Evolutionary conservation across 2,888 invertebrate species (phyloP).

Genomic region (Herminia tarsipennalis): DNA sequence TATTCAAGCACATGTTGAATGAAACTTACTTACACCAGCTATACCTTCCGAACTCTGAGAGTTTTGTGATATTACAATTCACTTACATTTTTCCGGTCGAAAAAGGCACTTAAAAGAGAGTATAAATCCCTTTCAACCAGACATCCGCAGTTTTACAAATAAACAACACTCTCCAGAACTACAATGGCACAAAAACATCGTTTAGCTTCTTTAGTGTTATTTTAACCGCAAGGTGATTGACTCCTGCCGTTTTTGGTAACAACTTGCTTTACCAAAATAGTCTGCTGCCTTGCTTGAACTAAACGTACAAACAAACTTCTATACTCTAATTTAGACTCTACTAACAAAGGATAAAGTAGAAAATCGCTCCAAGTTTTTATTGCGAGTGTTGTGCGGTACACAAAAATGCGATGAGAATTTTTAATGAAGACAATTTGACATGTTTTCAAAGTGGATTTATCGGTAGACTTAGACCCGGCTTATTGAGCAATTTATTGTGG

Average conservation of each 20-base stretch:
- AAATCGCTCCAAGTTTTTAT: neutral
- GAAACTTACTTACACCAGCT: too few relatives aligned
- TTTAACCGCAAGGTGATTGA: constrained; percentile 61
- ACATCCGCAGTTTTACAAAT: constrained; percentile 13
- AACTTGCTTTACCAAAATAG: constrained; percentile 50
- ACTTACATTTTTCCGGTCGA: too few relatives aligned
- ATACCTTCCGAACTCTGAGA: too few relatives aligned
- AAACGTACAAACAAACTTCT: constrained; percentile 14
- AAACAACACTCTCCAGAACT: constrained; percentile 13
- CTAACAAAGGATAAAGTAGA: neutral
- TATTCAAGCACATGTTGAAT: too few relatives aligned
- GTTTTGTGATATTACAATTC: too few relatives aligned
- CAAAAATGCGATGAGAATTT: constrained; percentile 47
- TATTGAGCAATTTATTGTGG: too few relatives aligned
- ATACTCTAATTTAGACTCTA: constrained; percentile 24
- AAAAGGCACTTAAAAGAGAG: too few relatives aligned
- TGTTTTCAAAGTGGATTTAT: constrained; percentile 25
- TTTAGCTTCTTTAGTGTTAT: constrained; percentile 28
- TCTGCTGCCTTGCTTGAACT: constrained; percentile 28
- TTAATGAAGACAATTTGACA: constrained; percentile 36
- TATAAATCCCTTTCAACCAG: too few relatives aligned
- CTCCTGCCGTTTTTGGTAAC: constrained; percentile 55
- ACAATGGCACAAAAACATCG: constrained; percentile 10
- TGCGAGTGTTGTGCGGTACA: constrained; percentile 19
- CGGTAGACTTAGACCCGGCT: too few relatives aligned